Conservation (phyloP, 1,140 invertebrate species). For the Zophobas morio region DNA sequence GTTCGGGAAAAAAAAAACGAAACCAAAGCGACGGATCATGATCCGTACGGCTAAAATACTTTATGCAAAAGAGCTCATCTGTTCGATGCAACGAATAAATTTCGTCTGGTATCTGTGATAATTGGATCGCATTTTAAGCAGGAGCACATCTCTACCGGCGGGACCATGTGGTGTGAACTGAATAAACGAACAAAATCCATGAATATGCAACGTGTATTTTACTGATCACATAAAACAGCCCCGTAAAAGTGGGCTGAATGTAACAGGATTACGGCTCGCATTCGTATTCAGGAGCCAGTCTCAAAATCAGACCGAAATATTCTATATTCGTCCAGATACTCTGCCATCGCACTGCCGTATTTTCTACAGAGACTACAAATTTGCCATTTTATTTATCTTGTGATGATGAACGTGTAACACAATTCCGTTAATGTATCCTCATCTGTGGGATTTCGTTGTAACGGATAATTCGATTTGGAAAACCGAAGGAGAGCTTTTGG, state of each 20-base stretch:
- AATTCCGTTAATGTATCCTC: no score
- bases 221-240: conserved; percentile 58
- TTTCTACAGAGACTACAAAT: conserved; percentile 33
- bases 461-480: no score
- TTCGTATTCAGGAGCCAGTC: conserved; percentile 46
- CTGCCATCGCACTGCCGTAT: conserved; percentile 3
- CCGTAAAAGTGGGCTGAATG: conserved; percentile 47
- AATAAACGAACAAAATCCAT: conserved; percentile 58
- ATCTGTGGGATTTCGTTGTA: no score
- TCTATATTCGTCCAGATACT: conserved; percentile 45
- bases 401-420: conserved; percentile 3
- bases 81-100: conserved; percentile 34
- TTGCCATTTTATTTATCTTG: conserved; percentile 28
- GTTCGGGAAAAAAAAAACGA: conserved; percentile 2
- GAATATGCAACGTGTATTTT: conserved; percentile 61
- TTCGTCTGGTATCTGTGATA: conserved; percentile 54
- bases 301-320: conserved; percentile 46
- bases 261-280: conserved; percentile 48
- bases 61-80: conserved; percentile 42
- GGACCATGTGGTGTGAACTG: conserved; percentile 54
- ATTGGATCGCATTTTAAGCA: conserved; percentile 59
- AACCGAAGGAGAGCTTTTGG: no score
- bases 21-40: not conserved
- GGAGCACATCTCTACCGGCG: conserved; percentile 31
- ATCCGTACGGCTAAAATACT: conserved; percentile 22